Conservation (phyloP, 2,113 vertebrate species). For the Apistogramma diplotaenia region DNA sequence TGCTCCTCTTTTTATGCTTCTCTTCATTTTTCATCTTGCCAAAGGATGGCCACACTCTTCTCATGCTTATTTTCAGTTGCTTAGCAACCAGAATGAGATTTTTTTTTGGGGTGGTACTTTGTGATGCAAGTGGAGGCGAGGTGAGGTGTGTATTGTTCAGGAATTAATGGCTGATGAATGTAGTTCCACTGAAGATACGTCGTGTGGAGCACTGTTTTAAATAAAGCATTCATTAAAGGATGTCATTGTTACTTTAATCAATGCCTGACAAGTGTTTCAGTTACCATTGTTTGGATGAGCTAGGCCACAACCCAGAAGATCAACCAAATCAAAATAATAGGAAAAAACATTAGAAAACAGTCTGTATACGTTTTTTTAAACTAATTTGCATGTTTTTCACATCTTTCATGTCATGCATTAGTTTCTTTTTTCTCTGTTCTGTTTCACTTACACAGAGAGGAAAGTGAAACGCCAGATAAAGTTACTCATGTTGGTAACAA, state of each 20-base stretch:
- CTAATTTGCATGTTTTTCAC: not conserved
- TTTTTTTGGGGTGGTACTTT: conserved; percentile 56
- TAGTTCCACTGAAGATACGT: not conserved
- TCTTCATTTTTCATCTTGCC: conserved; percentile 2
- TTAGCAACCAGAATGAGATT: conserved; percentile 68
- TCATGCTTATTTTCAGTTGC: conserved; percentile 72
- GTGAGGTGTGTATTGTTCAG: conserved; percentile 45
- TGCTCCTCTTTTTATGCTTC: not conserved
- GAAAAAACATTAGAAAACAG: not conserved
- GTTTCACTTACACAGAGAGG: not conserved
- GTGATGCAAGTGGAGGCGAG: conserved; percentile 29
- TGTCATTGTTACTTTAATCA: not conserved
- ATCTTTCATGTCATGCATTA: not conserved
- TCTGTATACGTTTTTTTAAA: not conserved
- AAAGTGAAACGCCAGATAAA: not conserved
- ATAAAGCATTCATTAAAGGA: not conserved
- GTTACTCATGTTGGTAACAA: not conserved
- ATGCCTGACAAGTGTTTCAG: not conserved
- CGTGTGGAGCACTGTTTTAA: conserved; percentile 3
- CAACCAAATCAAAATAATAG: not conserved
- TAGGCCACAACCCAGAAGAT: not conserved
- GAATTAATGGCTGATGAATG: conserved; percentile 37
- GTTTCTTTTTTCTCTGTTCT: not conserved
- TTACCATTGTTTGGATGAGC: not conserved
- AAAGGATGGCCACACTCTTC: conserved; percentile 50